These are phyloP conservation scores for Danionella dracula DNA, from an alignment of 2,797 vertebrate species.

Conservation along the genomic window DNA sequence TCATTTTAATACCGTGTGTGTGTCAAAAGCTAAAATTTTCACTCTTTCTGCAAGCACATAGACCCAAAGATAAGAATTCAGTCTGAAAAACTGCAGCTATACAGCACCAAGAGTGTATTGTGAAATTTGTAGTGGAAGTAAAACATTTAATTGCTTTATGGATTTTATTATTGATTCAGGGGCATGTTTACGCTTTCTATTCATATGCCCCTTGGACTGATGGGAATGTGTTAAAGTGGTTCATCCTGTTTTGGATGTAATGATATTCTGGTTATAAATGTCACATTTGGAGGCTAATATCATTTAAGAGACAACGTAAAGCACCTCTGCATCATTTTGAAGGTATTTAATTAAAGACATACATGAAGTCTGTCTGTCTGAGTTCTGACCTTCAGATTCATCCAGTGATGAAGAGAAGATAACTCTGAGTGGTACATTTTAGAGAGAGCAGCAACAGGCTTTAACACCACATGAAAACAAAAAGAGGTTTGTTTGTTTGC, in stretches of 20 bases:
- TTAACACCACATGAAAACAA: slow-evolving; percentile 36
- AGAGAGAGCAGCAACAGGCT: slow-evolving; percentile 49
- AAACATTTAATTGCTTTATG: slow-evolving; percentile 53
- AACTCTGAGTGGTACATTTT: too few species aligned
- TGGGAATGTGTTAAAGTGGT: neutral
- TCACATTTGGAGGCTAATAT: too few species aligned
- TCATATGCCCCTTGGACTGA: neutral
- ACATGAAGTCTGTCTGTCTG: too few species aligned
- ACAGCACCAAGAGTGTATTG: slow-evolving; percentile 43
- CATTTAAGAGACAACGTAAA: too few species aligned
- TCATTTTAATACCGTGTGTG: slow-evolving; percentile 59
- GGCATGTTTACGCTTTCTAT: neutral
- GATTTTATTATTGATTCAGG: neutral
- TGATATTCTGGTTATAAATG: slow-evolving; percentile 2
- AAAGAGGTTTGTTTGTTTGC: slow-evolving; percentile 49
- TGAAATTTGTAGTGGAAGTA: slow-evolving; percentile 46
- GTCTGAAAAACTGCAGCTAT: slow-evolving; percentile 31
- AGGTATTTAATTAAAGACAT: too few species aligned
- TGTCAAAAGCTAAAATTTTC: slow-evolving; percentile 45
- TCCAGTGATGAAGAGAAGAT: too few species aligned
- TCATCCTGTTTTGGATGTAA: neutral
- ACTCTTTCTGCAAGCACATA: slow-evolving; percentile 39
- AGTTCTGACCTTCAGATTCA: too few species aligned
- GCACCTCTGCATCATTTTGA: too few species aligned
- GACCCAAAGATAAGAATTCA: slow-evolving; percentile 41